Base-by-base conservation (phyloP, 1,140 invertebrate genomes). In the Brachionus koreanus region DNA sequence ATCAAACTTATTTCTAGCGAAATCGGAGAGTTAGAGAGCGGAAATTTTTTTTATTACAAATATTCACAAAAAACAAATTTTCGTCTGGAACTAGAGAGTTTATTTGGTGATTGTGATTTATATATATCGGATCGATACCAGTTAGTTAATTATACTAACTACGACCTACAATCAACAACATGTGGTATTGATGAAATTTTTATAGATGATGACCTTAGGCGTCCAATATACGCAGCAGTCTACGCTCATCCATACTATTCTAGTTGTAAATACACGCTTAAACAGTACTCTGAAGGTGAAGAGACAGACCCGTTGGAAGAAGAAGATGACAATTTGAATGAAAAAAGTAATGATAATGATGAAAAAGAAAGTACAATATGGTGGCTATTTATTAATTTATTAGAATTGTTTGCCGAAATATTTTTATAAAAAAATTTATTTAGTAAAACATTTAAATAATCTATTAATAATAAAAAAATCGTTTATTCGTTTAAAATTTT, bases 401-500 rank as follows among this genome's bases (percentile, higher is more conserved):
- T 74, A 46, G 39, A 74, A 74, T 13, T 74, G 12, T 23, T 74
- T 13, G 69, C 69, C 19, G 69, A 74, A 33, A 43, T 74, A 25
- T 19, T 74, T 74, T 46, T 74, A 1, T 74, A 16, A 72, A 72
- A n/a, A 69, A 69, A 69, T 39, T 39, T 39, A 69, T 69, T 69
- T 39, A 29, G 5, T 25, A 63, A 25, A 25, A 63, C 29, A 63
- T 25, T 25, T 57, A 57, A 57, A 57, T 57, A 57, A 5, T 42
- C 39, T 42, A 29, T 42, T 42, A n/a, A 42, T 42, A 42, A 19
- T 57, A 57, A 57, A 57, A 57, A 57, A 57, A 57, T 3, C 4
- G 33, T 39, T 49, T 74, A 35, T 46, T 74, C 69, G n/a, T 74
- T 74, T 46, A 74, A 74, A 74, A 74, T 74, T 74, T 46, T 74